These are phyloP conservation scores for Acyrthosiphon pisum DNA, from an alignment of 1,140 invertebrate genomes.

Conservation along the genomic window DNA sequence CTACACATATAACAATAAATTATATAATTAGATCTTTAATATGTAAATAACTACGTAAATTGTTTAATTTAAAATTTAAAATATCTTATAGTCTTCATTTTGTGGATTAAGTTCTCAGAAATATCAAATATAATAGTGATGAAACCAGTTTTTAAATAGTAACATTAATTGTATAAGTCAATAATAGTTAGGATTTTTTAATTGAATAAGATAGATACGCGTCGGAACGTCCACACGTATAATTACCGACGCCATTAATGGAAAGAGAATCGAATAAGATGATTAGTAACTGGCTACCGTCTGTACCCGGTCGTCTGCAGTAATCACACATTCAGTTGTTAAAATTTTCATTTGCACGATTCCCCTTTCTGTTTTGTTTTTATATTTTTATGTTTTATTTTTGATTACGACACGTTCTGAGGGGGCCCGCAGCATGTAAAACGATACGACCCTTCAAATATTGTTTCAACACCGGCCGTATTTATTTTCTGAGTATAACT, in stretches of 20 bases:
- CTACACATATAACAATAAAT: neutral
- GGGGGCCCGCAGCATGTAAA: slow-evolving; percentile 38
- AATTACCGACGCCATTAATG: slow-evolving; percentile 21
- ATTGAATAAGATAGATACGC: slow-evolving; percentile 10
- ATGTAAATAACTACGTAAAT: neutral
- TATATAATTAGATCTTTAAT: neutral
- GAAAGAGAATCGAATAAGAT: neutral
- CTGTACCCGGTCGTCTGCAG: neutral
- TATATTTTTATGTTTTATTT: slow-evolving; percentile 8
- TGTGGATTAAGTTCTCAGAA: neutral
- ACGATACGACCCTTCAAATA: slow-evolving; percentile 50
- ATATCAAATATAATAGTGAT: neutral
- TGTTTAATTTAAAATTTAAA: neutral
- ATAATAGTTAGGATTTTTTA: neutral
- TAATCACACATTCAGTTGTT: slow-evolving; percentile 33
- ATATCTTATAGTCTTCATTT: neutral
- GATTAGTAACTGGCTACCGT: slow-evolving; percentile 50
- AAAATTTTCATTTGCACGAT: slow-evolving; percentile 24
- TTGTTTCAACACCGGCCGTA: slow-evolving; percentile 42
- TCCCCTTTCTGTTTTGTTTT: neutral
- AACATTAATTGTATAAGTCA: neutral
- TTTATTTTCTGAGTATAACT: slow-evolving; percentile 15
- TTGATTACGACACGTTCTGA: slow-evolving; percentile 29
- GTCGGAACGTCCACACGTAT: neutral
- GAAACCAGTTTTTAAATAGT: neutral